These are phyloP conservation scores for Megaptera novaeangliae DNA, from an alignment of 2,113 vertebrate species.

Conservation along the genomic window DNA sequence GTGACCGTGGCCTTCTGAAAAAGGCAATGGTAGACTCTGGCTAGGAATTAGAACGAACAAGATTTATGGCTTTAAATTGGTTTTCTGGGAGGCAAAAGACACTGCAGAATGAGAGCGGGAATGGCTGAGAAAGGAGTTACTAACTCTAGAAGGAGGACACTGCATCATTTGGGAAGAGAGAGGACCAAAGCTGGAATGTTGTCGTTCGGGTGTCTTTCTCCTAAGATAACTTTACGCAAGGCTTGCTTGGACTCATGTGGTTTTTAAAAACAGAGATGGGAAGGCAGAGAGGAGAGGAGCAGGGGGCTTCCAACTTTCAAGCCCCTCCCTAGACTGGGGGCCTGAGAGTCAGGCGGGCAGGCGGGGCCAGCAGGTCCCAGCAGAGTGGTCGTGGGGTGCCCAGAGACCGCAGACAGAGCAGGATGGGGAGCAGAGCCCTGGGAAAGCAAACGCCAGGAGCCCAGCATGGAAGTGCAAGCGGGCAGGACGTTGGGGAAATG, in stretches of 20 bases:
- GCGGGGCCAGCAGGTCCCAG: background rate
- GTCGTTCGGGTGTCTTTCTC: background rate
- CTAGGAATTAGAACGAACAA: background rate
- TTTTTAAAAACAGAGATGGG: background rate
- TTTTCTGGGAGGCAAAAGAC: background rate
- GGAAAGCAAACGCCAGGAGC: background rate
- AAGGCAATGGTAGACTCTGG: background rate
- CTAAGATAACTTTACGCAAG: background rate
- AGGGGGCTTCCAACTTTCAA: background rate
- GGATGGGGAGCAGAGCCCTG: background rate
- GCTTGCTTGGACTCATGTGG: background rate
- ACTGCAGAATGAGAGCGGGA: background rate
- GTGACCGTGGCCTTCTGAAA: background rate
- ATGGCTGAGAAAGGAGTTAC: background rate
- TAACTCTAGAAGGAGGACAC: background rate
- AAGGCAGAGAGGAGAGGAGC: background rate
- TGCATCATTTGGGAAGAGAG: background rate
- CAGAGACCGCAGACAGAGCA: background rate
- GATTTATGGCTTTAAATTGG: background rate
- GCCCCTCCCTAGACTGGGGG: background rate
- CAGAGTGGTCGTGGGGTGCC: accelerated
- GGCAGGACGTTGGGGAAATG: accelerated
- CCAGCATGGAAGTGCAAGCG: accelerated
- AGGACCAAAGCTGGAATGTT: background rate
- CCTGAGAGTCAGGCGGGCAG: background rate